Evolutionary conservation across 2,113 vertebrate genomes (phyloP).

Genomic region (Oceanodroma tethys): DNA sequence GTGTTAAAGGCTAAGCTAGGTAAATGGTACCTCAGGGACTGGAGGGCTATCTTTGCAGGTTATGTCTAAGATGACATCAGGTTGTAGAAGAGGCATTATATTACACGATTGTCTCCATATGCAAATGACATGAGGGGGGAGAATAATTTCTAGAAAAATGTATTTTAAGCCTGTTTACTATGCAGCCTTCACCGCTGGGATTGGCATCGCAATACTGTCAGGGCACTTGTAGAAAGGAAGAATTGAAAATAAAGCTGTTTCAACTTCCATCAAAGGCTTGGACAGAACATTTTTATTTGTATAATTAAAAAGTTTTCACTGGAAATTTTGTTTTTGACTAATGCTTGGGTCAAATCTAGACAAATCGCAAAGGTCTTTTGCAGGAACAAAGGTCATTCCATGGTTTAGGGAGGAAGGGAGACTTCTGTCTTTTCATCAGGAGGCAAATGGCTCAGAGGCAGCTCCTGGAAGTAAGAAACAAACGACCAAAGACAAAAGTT

Average conservation of each 20-base stretch:
- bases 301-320: neutral
- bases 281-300: neutral
- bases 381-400: neutral
- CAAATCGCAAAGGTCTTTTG: neutral
- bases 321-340: neutral
- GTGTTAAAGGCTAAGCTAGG: conserved; percentile 29
- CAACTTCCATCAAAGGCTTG: conserved; percentile 4
- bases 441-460: neutral
- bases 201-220: neutral
- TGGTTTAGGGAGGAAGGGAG: neutral
- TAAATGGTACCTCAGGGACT: neutral
- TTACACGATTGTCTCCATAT: neutral
- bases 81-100: neutral
- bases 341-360: neutral
- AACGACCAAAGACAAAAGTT: neutral
- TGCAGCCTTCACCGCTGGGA: neutral
- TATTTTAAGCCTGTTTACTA: neutral
- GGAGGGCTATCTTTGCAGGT: neutral
- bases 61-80: neutral
- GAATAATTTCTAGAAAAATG: neutral
- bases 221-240: neutral
- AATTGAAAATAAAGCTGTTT: neutral
- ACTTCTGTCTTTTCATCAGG: neutral
- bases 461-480: neutral
- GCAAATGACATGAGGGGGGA: neutral